phyloP scores from a whole-genome alignment of 2,888 invertebrate species.

The Melanophora roralis region DNA sequence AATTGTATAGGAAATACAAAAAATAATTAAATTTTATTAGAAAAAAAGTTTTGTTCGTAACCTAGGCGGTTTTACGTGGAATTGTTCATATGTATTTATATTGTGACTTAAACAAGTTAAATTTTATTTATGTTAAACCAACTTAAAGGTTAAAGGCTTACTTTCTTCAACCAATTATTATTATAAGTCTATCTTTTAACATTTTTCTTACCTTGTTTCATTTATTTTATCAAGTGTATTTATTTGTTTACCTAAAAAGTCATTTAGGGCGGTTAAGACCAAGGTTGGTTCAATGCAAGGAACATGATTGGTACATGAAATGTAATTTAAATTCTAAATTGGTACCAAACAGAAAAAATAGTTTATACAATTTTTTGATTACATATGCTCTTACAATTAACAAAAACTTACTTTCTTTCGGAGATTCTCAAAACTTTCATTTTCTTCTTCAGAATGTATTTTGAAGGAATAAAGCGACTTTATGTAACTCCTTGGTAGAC shows the following conservation, averaged over 20 bases:
- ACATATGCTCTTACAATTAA: neutral
- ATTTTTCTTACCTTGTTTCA: slow-evolving; percentile 20
- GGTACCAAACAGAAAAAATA: neutral
- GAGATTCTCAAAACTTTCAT: neutral
- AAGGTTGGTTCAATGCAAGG: slow-evolving; percentile 83
- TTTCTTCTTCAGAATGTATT: neutral
- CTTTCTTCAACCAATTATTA: no score
- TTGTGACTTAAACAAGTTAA: no score
- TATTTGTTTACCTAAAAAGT: slow-evolving; percentile 78
- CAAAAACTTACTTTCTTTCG: neutral
- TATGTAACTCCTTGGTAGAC: slow-evolving; percentile 39
- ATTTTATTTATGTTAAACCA: no score
- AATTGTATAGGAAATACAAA: no score
- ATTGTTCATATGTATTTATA: no score
- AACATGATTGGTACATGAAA: slow-evolving; percentile 79
- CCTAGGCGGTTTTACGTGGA: no score
- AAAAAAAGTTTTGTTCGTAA: no score
- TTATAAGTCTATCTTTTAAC: no score
- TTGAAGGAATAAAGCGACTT: slow-evolving; percentile 24
- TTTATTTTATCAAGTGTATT: neutral
- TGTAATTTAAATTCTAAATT: slow-evolving; percentile 5
- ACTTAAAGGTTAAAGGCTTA: no score
- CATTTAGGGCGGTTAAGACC: slow-evolving; percentile 82
- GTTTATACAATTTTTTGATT: neutral
- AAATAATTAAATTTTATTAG: no score